Conservation (phyloP, 2,888 invertebrate species). For the Agrochola macilenta region DNA sequence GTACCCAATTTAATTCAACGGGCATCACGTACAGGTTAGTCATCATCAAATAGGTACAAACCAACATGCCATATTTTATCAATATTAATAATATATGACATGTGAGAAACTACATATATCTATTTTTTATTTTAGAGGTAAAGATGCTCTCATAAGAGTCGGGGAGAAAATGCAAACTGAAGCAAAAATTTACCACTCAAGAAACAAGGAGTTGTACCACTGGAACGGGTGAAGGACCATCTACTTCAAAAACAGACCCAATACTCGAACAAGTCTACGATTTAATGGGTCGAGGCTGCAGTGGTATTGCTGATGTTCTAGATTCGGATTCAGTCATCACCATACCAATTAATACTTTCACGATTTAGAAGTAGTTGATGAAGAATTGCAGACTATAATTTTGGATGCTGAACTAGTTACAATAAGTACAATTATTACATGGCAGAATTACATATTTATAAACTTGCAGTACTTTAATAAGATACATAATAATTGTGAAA, state of each 20-base stretch:
- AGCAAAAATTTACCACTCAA: constrained; percentile 32
- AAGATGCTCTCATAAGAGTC: constrained; percentile 35
- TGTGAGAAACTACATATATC: too few relatives aligned
- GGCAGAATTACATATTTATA: too few relatives aligned
- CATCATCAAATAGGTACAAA: not conserved
- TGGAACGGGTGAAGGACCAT: constrained; percentile 50
- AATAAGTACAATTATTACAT: too few relatives aligned
- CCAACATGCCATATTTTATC: not conserved
- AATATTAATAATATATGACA: too few relatives aligned
- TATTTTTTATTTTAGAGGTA: constrained; percentile 5
- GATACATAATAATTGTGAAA: too few relatives aligned
- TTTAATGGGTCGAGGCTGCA: constrained; percentile 44
- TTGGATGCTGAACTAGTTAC: too few relatives aligned
- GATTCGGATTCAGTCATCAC: constrained; percentile 8
- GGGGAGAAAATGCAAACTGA: constrained; percentile 48
- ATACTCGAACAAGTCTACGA: constrained; percentile 44
- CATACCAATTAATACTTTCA: not conserved
- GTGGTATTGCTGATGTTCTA: constrained; percentile 40
- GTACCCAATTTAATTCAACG: not conserved
- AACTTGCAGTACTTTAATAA: too few relatives aligned
- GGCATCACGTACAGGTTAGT: not conserved
- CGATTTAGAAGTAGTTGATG: too few relatives aligned
- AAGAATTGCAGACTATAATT: too few relatives aligned
- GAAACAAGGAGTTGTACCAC: constrained; percentile 11
- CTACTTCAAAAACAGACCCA: constrained; percentile 37